These are phyloP conservation scores for Cheumatopsyche charites DNA, from an alignment of 1,140 invertebrate genomes.

Conservation along the genomic window DNA sequence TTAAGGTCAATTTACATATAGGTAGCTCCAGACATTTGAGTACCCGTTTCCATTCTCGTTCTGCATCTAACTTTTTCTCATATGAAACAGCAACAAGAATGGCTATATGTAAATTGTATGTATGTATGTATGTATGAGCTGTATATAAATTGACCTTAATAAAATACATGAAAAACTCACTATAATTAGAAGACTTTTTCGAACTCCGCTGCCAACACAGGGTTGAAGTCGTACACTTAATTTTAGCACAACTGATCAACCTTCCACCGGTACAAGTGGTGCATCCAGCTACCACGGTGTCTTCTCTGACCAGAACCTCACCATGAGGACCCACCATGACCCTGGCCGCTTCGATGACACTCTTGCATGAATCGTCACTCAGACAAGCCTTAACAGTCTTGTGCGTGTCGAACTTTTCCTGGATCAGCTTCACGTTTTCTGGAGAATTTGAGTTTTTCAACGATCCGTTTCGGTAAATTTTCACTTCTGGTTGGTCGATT, in stretches of 20 bases:
- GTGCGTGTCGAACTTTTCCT: background rate
- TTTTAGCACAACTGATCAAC: conserved; percentile 38
- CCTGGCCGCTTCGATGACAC: background rate
- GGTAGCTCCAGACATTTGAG: too few relatives aligned
- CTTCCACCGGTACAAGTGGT: conserved; percentile 30
- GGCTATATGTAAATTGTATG: too few relatives aligned
- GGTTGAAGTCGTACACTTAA: conserved; percentile 34
- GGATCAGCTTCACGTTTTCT: too few relatives aligned
- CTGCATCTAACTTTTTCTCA: too few relatives aligned
- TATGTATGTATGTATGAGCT: too few relatives aligned
- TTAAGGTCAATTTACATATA: too few relatives aligned
- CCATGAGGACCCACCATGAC: conserved; percentile 28
- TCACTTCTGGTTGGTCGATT: too few relatives aligned
- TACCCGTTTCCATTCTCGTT: too few relatives aligned
- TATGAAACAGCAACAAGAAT: too few relatives aligned
- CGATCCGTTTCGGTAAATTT: too few relatives aligned
- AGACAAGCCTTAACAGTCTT: background rate
- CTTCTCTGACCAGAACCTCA: conserved; percentile 36
- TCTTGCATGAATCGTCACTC: background rate
- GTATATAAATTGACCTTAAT: too few relatives aligned
- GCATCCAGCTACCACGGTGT: conserved; percentile 36
- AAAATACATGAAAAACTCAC: conserved; percentile 36
- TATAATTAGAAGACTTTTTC: conserved; percentile 30
- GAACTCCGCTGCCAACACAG: conserved; percentile 42
- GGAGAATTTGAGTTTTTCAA: too few relatives aligned